These are phyloP conservation scores for Pomatorhinus ruficollis DNA, from an alignment of 2,113 vertebrate genomes.

Conservation along the genomic window DNA sequence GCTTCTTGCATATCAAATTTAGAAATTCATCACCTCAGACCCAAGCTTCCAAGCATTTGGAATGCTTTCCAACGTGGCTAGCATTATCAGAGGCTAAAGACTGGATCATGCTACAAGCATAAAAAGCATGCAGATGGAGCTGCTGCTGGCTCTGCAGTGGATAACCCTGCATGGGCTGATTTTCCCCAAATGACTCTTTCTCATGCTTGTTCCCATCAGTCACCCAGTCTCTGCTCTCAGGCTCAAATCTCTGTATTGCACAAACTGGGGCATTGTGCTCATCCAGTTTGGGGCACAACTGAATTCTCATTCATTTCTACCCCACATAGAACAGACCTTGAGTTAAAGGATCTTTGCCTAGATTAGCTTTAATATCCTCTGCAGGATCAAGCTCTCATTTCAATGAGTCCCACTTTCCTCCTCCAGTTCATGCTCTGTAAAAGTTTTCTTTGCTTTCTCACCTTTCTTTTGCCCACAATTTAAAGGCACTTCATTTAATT, in stretches of 20 bases:
- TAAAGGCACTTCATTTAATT: not conserved
- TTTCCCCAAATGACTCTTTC: not conserved
- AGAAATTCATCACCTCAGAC: not conserved
- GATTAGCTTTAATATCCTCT: not conserved
- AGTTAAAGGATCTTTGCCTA: not conserved
- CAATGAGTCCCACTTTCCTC: not conserved
- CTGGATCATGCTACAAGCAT: not conserved
- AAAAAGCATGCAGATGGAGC: not conserved
- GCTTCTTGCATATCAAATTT: not conserved
- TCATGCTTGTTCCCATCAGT: not conserved
- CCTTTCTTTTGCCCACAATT: not conserved
- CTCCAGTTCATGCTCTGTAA: not conserved
- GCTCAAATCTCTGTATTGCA: not conserved
- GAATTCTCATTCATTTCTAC: not conserved
- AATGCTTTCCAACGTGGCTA: not conserved
- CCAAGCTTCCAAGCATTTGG: not conserved
- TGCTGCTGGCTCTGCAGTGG: not conserved
- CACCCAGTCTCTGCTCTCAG: not conserved
- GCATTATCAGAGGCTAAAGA: not conserved
- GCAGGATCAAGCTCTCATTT: not conserved
- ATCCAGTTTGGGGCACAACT: not conserved
- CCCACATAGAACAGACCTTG: not conserved
- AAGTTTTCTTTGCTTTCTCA: not conserved
- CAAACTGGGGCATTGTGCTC: not conserved
- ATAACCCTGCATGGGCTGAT: not conserved